phyloP scores from a whole-genome alignment of 2,113 vertebrate species.

The Trochalopteron elliotii region DNA sequence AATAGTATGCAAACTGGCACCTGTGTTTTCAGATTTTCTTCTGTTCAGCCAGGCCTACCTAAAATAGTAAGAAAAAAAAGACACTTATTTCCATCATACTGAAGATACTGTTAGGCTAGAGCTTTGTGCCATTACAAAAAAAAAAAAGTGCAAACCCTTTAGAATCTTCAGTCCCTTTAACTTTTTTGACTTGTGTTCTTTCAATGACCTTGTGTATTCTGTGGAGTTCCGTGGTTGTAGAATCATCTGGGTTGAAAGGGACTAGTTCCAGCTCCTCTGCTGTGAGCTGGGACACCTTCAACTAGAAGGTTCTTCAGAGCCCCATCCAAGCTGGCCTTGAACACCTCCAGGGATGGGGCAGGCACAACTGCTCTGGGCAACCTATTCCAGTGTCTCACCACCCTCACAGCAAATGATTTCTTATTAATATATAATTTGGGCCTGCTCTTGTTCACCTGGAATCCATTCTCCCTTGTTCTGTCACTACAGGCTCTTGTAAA shows the following conservation, averaged over 20 bases:
- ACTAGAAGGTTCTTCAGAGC: background rate
- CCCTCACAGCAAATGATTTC: background rate
- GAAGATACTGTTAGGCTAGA: background rate
- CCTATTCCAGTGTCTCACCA: background rate
- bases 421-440: background rate
- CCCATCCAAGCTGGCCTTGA: background rate
- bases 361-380: background rate
- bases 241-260: background rate
- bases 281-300: background rate
- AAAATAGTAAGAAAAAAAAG: background rate
- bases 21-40: background rate
- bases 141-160: background rate
- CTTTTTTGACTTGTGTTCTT: background rate
- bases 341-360: background rate
- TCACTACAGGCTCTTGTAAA: background rate
- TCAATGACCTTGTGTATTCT: background rate
- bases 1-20: background rate
- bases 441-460: background rate
- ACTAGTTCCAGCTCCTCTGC: background rate
- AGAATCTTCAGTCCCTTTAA: background rate
- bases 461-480: background rate
- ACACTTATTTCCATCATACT: background rate
- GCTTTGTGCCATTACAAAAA: background rate
- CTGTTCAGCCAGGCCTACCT: background rate
- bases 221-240: accelerated